Percentiles rank a stretch among this genome's conserved stretches.
Evolutionary conservation across 2,797 vertebrate genomes (phyloP).

Genomic region (Pseudomugil gertrudae): DNA sequence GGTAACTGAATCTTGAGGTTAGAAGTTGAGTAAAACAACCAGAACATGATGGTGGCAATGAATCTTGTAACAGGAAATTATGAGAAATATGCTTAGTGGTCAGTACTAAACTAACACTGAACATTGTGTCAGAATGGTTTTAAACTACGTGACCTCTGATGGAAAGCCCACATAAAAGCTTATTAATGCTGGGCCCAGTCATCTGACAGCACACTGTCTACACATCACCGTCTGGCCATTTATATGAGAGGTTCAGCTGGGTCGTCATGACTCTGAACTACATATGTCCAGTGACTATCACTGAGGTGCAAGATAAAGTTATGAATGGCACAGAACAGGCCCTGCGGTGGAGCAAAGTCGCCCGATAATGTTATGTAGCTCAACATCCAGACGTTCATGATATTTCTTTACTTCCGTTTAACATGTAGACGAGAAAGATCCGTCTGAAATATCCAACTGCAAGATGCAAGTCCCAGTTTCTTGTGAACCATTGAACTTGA

Average conservation of each 20-base stretch:
- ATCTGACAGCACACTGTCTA: conserved; percentile 33
- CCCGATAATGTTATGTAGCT: conserved; percentile 43
- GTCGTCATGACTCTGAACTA: conserved; percentile 14
- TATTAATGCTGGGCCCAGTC: conserved; percentile 28
- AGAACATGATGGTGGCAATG: neutral
- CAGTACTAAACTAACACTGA: conserved; percentile 1
- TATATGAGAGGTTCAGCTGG: conserved; percentile 4
- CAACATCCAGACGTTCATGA: neutral
- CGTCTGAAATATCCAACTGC: neutral
- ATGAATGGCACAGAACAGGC: conserved; percentile 19
- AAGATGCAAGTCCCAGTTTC: conserved; percentile 8
- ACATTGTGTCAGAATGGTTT: conserved; percentile 15
- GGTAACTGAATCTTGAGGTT: neutral
- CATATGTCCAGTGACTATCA: conserved; percentile 2
- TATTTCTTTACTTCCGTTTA: neutral
- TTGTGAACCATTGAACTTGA: neutral
- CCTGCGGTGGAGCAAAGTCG: conserved; percentile 2
- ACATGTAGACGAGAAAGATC: neutral
- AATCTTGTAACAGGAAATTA: neutral
- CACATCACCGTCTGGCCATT: conserved; percentile 14
- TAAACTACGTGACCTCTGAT: conserved; percentile 30
- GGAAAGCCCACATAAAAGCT: conserved; percentile 29
- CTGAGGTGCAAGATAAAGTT: conserved; percentile 23
- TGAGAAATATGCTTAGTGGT: neutral
- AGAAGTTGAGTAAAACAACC: neutral